Conservation (phyloP, 2,888 invertebrate genomes). For the Drosophila borealis region DNA sequence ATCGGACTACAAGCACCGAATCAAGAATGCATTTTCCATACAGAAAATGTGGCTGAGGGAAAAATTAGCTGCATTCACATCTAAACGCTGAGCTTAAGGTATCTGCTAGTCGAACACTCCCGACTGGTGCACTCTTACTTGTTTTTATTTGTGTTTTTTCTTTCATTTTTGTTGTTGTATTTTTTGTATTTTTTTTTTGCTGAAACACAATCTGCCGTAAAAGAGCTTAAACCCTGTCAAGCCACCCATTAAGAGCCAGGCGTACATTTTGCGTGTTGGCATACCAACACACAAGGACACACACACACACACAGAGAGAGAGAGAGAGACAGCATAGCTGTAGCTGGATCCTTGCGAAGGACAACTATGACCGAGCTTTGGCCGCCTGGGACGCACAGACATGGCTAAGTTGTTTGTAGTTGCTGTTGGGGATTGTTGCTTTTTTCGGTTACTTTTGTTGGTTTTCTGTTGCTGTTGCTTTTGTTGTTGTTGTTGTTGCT, state of each 20-base stretch:
- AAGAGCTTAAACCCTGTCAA: slow-evolving; percentile 81
- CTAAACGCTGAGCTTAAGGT: background rate
- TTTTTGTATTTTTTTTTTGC: slow-evolving; percentile 47
- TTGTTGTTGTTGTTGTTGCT: slow-evolving; percentile 55
- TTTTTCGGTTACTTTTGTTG: slow-evolving; percentile 79
- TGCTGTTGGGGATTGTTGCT: slow-evolving; percentile 72
- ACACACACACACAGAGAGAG: slow-evolving; percentile 23
- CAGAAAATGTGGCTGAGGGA: too few species aligned
- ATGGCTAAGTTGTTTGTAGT: slow-evolving; percentile 78
- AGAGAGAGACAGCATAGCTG: slow-evolving; percentile 4
- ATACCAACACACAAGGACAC: slow-evolving; percentile 64
- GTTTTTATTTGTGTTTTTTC: slow-evolving; percentile 7
- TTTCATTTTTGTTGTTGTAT: slow-evolving; percentile 13
- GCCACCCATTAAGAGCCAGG: slow-evolving; percentile 80
- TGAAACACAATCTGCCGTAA: slow-evolving; percentile 80
- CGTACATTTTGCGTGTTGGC: slow-evolving; percentile 78
- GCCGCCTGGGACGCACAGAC: slow-evolving; percentile 66
- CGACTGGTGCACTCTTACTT: background rate
- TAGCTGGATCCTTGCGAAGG: slow-evolving; percentile 59
- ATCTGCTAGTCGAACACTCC: background rate
- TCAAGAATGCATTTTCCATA: too few species aligned
- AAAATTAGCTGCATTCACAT: too few species aligned
- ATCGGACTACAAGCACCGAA: too few species aligned
- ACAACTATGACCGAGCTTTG: slow-evolving; percentile 75
- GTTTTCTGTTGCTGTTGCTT: slow-evolving; percentile 38